These are phyloP conservation scores for Drosophila putrida DNA, from an alignment of 2,888 invertebrate genomes.

Conservation along the genomic window DNA sequence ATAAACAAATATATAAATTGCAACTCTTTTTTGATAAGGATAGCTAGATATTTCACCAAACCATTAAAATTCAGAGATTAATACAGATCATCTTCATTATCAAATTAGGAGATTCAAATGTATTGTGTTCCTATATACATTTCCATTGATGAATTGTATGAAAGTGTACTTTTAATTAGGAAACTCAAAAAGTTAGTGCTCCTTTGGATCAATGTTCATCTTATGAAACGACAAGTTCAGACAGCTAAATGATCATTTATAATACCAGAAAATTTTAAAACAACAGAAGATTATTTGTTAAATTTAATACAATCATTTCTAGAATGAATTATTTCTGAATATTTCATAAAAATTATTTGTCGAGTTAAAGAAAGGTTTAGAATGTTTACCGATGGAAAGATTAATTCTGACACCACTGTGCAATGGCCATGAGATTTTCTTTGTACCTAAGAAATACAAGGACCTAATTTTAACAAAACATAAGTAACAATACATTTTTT, in stretches of 20 bases:
- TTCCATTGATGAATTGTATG: neutral
- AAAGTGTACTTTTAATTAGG: slow-evolving; percentile 10
- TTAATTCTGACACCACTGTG: slow-evolving; percentile 38
- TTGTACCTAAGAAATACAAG: slow-evolving; percentile 62
- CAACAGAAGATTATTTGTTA: slow-evolving; percentile 1
- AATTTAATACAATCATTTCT: slow-evolving; percentile 3
- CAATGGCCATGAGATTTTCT: slow-evolving; percentile 67
- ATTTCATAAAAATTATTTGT: neutral
- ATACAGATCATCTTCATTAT: slow-evolving; percentile 9
- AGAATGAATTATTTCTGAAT: neutral
- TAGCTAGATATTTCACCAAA: slow-evolving; percentile 27
- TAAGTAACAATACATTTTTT: slow-evolving; percentile 38
- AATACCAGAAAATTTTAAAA: neutral
- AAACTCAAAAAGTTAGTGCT: slow-evolving; percentile 13
- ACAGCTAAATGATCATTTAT: slow-evolving; percentile 1
- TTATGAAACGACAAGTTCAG: slow-evolving; percentile 1
- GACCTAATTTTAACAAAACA: slow-evolving; percentile 52
- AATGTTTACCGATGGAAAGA: slow-evolving; percentile 36
- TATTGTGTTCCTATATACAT: slow-evolving; percentile 28
- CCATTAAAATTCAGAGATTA: slow-evolving; percentile 1
- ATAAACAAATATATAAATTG: neutral
- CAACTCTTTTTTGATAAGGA: slow-evolving; percentile 7
- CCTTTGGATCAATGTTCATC: slow-evolving; percentile 11
- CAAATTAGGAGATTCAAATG: neutral
- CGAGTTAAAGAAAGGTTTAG: neutral